A percentile compares a stretch with the other conserved stretches of the same genome.
Conservation (phyloP, 2,888 invertebrate genomes). For the Sisyra terminalis region DNA sequence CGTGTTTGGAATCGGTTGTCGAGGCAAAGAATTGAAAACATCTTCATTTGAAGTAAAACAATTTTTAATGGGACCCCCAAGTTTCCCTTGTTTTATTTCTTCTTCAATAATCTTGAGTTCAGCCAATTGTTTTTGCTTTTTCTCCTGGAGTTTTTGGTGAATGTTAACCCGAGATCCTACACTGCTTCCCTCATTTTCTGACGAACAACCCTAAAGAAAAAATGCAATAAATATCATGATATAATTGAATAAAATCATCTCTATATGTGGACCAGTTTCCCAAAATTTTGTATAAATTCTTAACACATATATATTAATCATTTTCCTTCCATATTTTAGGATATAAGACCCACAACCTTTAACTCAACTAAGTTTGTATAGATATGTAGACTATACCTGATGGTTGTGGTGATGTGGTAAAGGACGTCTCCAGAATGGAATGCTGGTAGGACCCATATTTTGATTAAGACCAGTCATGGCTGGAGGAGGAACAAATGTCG, state of each 20-base stretch:
- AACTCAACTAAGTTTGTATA: too few relatives aligned
- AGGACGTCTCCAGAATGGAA: slow-evolving; percentile 63
- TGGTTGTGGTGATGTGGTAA: slow-evolving; percentile 37
- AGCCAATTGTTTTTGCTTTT: slow-evolving; percentile 73
- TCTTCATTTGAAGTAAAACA: slow-evolving; percentile 36
- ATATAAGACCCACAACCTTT: too few relatives aligned
- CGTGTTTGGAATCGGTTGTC: slow-evolving; percentile 52
- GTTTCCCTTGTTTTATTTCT: slow-evolving; percentile 71
- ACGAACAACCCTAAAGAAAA: slow-evolving; percentile 37
- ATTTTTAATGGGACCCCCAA: slow-evolving; percentile 36
- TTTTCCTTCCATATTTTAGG: too few relatives aligned
- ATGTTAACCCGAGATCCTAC: slow-evolving; percentile 66
- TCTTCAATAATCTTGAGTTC: slow-evolving; percentile 70
- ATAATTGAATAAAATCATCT: too few relatives aligned
- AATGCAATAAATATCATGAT: background rate
- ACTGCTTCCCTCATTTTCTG: slow-evolving; percentile 60
- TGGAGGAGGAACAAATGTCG: slow-evolving; percentile 68
- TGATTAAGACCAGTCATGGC: slow-evolving; percentile 16
- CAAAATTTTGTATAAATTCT: too few relatives aligned
- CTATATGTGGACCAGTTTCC: too few relatives aligned
- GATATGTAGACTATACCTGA: too few relatives aligned
- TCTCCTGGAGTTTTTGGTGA: slow-evolving; percentile 72
- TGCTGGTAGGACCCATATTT: slow-evolving; percentile 27
- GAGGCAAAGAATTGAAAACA: slow-evolving; percentile 24
- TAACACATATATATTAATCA: too few relatives aligned